Percentiles rank a stretch among this genome's conserved stretches.
These are phyloP conservation scores for Mus spretus DNA, from an alignment of 2,797 vertebrate species.

Conservation along the genomic window DNA sequence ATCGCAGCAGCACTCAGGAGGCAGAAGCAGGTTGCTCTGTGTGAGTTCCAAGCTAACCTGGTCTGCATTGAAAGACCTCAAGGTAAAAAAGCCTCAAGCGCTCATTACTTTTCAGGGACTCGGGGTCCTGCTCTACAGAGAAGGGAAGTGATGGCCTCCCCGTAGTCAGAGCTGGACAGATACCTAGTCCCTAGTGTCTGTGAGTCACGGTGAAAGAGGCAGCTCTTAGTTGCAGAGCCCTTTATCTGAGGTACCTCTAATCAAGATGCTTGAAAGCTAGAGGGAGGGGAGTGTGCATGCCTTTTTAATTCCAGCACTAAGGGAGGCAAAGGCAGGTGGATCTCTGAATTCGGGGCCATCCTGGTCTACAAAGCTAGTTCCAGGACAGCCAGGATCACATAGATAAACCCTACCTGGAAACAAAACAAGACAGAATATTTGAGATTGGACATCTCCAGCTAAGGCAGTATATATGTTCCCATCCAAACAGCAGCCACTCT, in stretches of 20 bases:
- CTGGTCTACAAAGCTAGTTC: neutral
- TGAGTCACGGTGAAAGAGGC: neutral
- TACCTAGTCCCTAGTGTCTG: accelerated
- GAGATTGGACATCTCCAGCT: neutral
- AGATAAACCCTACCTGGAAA: neutral
- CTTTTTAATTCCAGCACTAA: neutral
- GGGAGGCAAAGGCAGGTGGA: too few relatives aligned
- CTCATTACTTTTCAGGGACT: neutral
- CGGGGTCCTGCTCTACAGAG: accelerated
- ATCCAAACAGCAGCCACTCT: neutral
- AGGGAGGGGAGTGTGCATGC: neutral
- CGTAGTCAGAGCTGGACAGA: too few relatives aligned
- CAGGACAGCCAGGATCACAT: neutral
- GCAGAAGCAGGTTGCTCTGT: too few relatives aligned
- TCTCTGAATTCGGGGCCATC: too few relatives aligned
- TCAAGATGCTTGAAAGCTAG: neutral
- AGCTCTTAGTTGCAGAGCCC: neutral
- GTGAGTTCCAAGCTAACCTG: neutral
- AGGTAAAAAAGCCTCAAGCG: neutral
- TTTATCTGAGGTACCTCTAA: accelerated
- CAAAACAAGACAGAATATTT: neutral
- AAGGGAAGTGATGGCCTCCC: accelerated
- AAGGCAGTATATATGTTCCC: accelerated
- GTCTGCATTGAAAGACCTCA: neutral
- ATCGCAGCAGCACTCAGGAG: neutral